phyloP scores from a whole-genome alignment of 1,140 invertebrate genomes.

The Streblospio benedicti region DNA sequence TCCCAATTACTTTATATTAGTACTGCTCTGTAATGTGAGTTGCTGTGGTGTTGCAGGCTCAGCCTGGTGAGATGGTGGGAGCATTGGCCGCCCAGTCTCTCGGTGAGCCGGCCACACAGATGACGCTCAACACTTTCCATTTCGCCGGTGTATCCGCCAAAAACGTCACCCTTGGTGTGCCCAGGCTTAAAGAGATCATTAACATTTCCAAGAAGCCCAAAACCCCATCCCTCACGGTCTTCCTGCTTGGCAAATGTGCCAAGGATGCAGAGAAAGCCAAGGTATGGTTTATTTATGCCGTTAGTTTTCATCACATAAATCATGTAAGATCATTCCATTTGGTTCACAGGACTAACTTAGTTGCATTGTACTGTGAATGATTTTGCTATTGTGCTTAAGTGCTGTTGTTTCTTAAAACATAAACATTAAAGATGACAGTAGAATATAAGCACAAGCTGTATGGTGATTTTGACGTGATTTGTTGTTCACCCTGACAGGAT shows the following conservation, averaged over 20 bases:
- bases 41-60: constrained; percentile 45
- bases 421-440: too few relatives aligned
- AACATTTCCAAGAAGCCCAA: constrained; percentile 99
- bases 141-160: constrained; percentile 99
- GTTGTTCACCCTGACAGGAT: constrained; percentile 58
- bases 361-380: too few relatives aligned
- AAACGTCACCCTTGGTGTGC: constrained; percentile 99
- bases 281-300: constrained; percentile 32
- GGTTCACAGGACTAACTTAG: too few relatives aligned
- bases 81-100: constrained; percentile 95
- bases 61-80: constrained; percentile 98
- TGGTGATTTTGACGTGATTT: too few relatives aligned
- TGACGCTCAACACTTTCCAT: constrained; percentile 99
- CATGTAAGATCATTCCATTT: too few relatives aligned
- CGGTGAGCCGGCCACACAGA: constrained; percentile 98
- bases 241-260: constrained; percentile 86
- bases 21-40: too few relatives aligned
- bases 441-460: too few relatives aligned
- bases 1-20: too few relatives aligned
- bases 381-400: too few relatives aligned
- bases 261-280: constrained; percentile 96
- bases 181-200: constrained; percentile 89
- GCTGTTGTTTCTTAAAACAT: too few relatives aligned
- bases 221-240: constrained; percentile 96
- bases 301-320: too few relatives aligned